Conservation (phyloP, 2,113 vertebrate species). For the Choloepus hoffmanni region DNA sequence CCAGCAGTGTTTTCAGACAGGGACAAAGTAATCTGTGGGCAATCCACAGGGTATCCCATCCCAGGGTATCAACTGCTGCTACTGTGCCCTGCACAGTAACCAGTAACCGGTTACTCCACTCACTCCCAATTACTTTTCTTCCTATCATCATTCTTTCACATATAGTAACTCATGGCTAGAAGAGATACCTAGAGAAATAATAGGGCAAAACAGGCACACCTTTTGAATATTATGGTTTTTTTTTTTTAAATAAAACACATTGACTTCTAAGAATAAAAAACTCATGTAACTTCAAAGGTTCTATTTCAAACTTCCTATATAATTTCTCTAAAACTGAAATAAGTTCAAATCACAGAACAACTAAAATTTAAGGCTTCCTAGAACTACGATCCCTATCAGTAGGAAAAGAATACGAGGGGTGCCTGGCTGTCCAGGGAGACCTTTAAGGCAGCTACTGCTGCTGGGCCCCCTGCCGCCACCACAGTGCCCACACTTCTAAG, state of each 20-base stretch:
- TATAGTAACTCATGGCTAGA: background rate
- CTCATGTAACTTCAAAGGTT: no score
- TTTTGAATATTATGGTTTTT: background rate
- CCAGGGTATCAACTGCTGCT: no score
- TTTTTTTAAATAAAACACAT: background rate
- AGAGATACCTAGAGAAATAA: background rate
- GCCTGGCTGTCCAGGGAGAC: background rate
- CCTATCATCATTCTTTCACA: background rate
- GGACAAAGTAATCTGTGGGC: background rate
- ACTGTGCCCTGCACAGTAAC: background rate
- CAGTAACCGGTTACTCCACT: background rate
- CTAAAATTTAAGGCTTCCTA: background rate
- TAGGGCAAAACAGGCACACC: background rate
- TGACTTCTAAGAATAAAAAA: background rate
- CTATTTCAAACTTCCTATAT: background rate
- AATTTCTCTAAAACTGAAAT: conserved; percentile 19
- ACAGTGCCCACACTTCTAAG: background rate
- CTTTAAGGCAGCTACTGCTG: background rate
- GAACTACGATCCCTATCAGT: background rate
- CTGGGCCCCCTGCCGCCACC: background rate
- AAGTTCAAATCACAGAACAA: background rate
- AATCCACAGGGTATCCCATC: no score
- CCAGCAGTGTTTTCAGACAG: background rate
- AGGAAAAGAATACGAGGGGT: background rate
- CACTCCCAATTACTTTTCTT: background rate